Evolutionary conservation across 2,113 vertebrate genomes (phyloP).

Genomic region (Actenoides lindsayi): DNA sequence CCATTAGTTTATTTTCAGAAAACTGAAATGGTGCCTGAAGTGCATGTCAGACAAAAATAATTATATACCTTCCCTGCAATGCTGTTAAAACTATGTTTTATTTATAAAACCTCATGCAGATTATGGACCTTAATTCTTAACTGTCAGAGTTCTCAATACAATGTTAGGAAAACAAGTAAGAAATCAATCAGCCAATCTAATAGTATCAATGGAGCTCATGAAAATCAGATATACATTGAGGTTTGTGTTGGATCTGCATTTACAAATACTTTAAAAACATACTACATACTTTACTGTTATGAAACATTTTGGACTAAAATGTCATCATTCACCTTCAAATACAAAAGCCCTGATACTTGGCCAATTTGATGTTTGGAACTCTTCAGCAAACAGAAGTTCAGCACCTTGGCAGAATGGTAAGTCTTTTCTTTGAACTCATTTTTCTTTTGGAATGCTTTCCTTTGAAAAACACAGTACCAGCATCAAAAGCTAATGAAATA

Average conservation of each 20-base stretch:
- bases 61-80: not conserved
- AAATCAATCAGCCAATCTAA: not conserved
- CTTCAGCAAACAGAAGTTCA: not conserved
- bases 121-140: not conserved
- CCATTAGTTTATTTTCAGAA: not conserved
- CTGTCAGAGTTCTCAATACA: not conserved
- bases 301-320: not conserved
- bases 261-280: not conserved
- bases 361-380: not conserved
- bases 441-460: not conserved
- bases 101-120: not conserved
- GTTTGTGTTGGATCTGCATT: not conserved
- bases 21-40: not conserved
- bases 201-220: not conserved
- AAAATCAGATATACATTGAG: not conserved
- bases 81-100: not conserved
- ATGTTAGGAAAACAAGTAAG: not conserved
- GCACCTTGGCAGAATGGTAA: not conserved
- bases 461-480: not conserved
- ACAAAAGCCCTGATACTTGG: not conserved
- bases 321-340: not conserved
- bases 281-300: not conserved
- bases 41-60: not conserved
- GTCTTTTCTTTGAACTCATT: not conserved
- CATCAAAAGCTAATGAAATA: not conserved